Percentiles rank a stretch among this genome's conserved stretches.
phyloP scores from a whole-genome alignment of 92 coral and sea anemone species.

The Pocillopora meandrina region DNA sequence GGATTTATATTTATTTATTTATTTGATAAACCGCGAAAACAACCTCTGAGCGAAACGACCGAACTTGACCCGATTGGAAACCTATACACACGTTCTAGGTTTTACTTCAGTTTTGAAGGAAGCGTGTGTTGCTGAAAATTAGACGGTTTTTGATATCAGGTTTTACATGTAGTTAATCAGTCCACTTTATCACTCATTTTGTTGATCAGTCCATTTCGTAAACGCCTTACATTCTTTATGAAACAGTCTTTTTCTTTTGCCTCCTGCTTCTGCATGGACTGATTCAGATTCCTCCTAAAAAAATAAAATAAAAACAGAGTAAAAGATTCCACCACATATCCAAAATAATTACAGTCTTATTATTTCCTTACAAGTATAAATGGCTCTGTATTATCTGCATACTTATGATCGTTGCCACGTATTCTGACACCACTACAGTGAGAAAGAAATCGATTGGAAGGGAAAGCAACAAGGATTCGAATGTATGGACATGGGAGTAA shows the following conservation, averaged over 20 bases:
- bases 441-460: background rate
- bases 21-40: too few relatives aligned
- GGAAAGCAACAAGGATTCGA: background rate
- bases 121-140: too few relatives aligned
- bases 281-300: slow-evolving; percentile 74
- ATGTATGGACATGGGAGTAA: background rate
- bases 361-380: too few relatives aligned
- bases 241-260: slow-evolving; percentile 86
- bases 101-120: too few relatives aligned
- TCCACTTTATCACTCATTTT: background rate
- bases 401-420: background rate
- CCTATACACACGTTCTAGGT: too few relatives aligned
- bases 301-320: background rate
- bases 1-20: too few relatives aligned
- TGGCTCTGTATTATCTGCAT: background rate
- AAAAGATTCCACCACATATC: background rate
- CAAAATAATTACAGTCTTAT: too few relatives aligned
- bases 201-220: background rate
- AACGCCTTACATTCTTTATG: slow-evolving; percentile 88
- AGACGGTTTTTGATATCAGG: too few relatives aligned
- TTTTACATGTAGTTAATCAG: too few relatives aligned
- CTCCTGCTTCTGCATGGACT: slow-evolving; percentile 48
- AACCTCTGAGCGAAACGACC: too few relatives aligned
- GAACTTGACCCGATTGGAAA: too few relatives aligned
- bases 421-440: background rate